Percentiles rank a stretch among this genome's conserved stretches.
phyloP scores from a whole-genome alignment of 2,113 vertebrate genomes.

The Ophiodon elongatus region DNA sequence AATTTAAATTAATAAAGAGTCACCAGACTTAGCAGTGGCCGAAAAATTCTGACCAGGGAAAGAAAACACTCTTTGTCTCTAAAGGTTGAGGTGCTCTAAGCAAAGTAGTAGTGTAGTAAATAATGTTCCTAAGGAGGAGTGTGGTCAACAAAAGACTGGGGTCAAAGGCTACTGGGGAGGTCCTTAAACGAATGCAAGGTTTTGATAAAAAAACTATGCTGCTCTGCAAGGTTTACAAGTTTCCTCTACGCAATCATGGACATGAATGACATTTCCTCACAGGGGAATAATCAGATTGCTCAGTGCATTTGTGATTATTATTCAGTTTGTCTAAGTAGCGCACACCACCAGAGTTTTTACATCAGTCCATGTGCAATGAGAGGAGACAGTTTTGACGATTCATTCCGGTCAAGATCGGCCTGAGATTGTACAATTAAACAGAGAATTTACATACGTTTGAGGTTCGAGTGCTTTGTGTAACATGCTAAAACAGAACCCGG shows the following conservation, averaged over 20 bases:
- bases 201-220: slow-evolving; percentile 25
- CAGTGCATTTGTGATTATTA: slow-evolving; percentile 55
- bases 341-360: slow-evolving; percentile 54
- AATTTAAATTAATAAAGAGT: neutral
- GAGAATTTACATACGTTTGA: slow-evolving; percentile 70
- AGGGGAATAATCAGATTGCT: slow-evolving; percentile 72
- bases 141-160: slow-evolving; percentile 7
- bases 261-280: slow-evolving; percentile 72
- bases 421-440: slow-evolving; percentile 45
- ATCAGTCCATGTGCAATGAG: slow-evolving; percentile 33
- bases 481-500: slow-evolving; percentile 30
- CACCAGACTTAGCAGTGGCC: neutral
- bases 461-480: slow-evolving; percentile 46
- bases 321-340: slow-evolving; percentile 45
- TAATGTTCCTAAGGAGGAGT: neutral
- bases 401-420: slow-evolving; percentile 46
- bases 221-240: slow-evolving; percentile 39
- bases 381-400: slow-evolving; percentile 65
- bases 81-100: neutral
- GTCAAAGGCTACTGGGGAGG: neutral
- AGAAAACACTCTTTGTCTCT: neutral
- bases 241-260: slow-evolving; percentile 56
- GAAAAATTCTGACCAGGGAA: neutral
- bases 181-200: slow-evolving; percentile 25
- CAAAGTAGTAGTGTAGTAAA: neutral